phyloP scores from a whole-genome alignment of 2,888 invertebrate genomes.

The Dryococelus australis region DNA sequence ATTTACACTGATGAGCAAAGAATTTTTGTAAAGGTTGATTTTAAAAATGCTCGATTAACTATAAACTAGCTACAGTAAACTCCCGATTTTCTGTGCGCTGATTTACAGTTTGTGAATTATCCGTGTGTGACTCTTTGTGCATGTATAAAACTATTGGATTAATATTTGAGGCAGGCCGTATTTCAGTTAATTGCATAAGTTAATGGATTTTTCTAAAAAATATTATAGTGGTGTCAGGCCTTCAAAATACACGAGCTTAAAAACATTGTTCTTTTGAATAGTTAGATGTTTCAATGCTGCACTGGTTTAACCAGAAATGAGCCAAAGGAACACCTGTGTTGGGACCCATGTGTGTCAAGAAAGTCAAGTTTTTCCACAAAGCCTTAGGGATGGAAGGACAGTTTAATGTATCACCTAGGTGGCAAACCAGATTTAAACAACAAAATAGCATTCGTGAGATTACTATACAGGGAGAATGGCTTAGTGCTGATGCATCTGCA shows the following conservation, averaged over 20 bases:
- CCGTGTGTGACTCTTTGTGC: no score
- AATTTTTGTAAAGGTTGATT: no score
- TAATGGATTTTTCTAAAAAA: no score
- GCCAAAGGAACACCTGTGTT: not conserved
- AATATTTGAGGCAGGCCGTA: no score
- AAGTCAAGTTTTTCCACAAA: not conserved
- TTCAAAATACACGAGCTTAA: not conserved
- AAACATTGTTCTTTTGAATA: not conserved
- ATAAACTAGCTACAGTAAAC: no score
- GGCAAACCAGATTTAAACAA: not conserved
- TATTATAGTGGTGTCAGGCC: no score
- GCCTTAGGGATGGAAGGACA: not conserved
- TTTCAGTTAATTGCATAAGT: no score
- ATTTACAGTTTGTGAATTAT: no score
- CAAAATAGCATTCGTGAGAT: not conserved
- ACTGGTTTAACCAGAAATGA: not conserved
- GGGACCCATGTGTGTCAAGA: not conserved
- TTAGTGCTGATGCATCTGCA: not conserved
- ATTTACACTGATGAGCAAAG: no score
- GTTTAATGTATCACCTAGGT: not conserved
- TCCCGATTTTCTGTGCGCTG: no score
- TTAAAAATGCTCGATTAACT: no score
- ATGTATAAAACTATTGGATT: no score
- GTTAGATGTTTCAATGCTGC: not conserved
- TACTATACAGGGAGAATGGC: not conserved